Conservation (phyloP, 2,797 vertebrate genomes). For the Prionace glauca region DNA sequence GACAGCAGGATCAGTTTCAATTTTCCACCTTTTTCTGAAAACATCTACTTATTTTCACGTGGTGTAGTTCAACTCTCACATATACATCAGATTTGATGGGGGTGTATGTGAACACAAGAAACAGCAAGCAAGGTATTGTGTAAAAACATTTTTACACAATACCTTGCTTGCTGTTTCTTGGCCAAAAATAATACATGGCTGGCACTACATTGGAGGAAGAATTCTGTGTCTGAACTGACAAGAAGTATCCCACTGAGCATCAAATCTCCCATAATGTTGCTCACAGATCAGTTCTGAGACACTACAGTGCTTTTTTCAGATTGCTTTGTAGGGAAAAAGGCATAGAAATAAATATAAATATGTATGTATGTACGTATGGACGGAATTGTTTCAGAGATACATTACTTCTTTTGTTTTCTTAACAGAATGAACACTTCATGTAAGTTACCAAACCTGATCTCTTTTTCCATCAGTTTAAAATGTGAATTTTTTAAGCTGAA, state of each 20-base stretch:
- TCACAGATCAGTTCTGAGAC: neutral
- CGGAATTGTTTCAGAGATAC: neutral
- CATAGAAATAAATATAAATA: neutral
- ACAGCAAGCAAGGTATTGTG: neutral
- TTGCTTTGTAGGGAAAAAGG: neutral
- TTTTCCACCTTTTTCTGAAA: neutral
- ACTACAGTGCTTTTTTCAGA: neutral
- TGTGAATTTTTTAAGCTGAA: neutral
- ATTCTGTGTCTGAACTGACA: neutral
- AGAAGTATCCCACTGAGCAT: neutral
- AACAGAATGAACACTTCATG: neutral
- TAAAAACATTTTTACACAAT: no score
- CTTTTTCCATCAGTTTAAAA: neutral
- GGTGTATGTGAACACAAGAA: neutral
- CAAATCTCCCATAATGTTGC: neutral
- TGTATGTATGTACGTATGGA: neutral
- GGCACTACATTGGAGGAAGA: neutral
- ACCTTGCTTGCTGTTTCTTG: no score
- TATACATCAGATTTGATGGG: neutral
- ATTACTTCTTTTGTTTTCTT: neutral
- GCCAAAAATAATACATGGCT: neutral
- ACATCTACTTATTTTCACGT: neutral
- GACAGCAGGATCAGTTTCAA: neutral
- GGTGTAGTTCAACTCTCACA: neutral
- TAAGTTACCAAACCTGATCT: neutral